Evolutionary conservation across 2,888 invertebrate species (phyloP), one percentile per base, ranked within the genome.

Genomic region (Mantis religiosa): DNA sequence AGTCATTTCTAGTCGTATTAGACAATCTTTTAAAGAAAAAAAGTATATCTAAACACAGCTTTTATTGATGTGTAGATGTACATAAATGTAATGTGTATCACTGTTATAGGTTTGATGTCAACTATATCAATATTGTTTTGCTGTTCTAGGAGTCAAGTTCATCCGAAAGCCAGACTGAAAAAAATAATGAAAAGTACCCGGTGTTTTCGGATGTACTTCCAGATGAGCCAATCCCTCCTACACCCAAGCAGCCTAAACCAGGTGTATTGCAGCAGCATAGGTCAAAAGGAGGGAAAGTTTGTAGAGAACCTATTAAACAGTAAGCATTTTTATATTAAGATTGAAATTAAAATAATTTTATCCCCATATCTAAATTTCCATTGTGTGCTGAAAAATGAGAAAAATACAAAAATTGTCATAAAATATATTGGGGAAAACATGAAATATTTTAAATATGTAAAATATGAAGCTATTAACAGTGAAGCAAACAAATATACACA

Each of bases 291-390:
- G 28, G 3, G 93, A 92, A 92, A 89, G 81, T 90, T 87, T 28
- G 90, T 90, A 85, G 91, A 91, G 95, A 95, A 91, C 95, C 95
- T 85, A 94, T 96, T 83, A 96, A 95, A 93, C 96, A 96, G 96
- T 96, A 93, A 94, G 95, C 94, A 90, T 28, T n/a, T 20, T 12
- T 83, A 28, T 81, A 12, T 41, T 12, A 12, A 41, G 41, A 41
- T 41, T 7, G 34, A 3, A 34, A 34, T 34, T 41, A 41, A 41
- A 41, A 9, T 41, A n/a, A 15, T 28, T 3, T 88, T 28, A 27
- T 27, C 82, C 25, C 12, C 82, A 27, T 0, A 27, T 1, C n/a
- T 82, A 82, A 27, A 27, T 82, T 82, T 27, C 0, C 3, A 82
- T n/a, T n/a, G 2, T 7, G 1, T 7, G 25, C n/a, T 82, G 25